Base-by-base conservation (phyloP, 2,113 vertebrate genomes). In the Bubo scandiacus region DNA sequence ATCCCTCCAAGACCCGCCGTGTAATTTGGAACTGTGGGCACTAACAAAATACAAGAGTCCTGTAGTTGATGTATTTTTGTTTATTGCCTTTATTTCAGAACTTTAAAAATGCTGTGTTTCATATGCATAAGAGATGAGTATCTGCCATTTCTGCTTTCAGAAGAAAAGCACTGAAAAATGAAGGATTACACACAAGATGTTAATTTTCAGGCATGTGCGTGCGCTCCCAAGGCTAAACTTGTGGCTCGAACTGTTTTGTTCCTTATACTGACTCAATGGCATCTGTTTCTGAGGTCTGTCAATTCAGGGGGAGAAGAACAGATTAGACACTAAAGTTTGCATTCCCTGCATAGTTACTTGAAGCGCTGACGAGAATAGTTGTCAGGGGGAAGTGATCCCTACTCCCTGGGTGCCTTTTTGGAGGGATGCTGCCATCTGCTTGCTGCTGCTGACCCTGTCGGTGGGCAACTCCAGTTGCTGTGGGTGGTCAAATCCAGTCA, bases 251-350 rank as follows among this genome's bases (percentile, higher is more conserved):
- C 65, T 58, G 58, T 57, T 95, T 90, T 86, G 90, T 90, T 96
- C 94, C 40, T 29, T 80, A 3, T 1, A 8, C 58, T 96, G 93
- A 95, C 82, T 92, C 88, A 90, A 8, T 88, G 93, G 72, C 92
- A 95, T 88, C 92, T 96, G 92, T 83, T 95, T 25, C 59, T n/a
- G 82, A 81, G 92, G 70, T 61, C 90, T 96, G 92, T 90, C 15
- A 3, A 1, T 36, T 68, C 47, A 71, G 36, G 63, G 30, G 38
- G 38, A 36, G 74, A 42, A 49, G 52, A 85, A 47, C 29, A 86
- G 38, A 74, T 22, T 10, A 43, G 59, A 52, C 57, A 32, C 30
- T 38, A 5, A 71, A 40, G 32, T 86, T 92, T 93, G 29, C 74
- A 42, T 84, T 85, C 74, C 38, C 18, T 12, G 5, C 4, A 29